Percentiles rank a stretch among this genome's conserved stretches.
phyloP scores from a whole-genome alignment of 1,140 invertebrate genomes.

The Dinoponera quadriceps region DNA sequence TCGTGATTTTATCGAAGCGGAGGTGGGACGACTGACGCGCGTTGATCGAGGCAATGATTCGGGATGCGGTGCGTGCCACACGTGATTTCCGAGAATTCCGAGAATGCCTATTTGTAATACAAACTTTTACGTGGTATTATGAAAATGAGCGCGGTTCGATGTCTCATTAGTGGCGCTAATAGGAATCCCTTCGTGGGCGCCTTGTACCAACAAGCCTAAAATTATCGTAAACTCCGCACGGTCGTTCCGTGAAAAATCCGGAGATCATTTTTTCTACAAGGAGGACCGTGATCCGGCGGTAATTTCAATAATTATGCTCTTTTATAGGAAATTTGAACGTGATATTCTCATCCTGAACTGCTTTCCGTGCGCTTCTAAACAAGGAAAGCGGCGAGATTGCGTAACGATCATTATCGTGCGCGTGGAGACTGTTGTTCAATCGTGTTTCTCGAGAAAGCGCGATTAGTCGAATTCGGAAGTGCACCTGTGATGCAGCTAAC shows the following conservation, averaged over 20 bases:
- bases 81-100: slow-evolving; percentile 55
- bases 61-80: slow-evolving; percentile 25
- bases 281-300: slow-evolving; percentile 59
- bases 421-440: slow-evolving; percentile 6
- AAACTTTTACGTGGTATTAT: slow-evolving; percentile 66
- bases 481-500: slow-evolving; percentile 59
- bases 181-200: slow-evolving; percentile 52
- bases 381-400: slow-evolving; percentile 22
- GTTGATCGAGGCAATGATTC: slow-evolving; percentile 17
- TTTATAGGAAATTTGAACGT: slow-evolving; percentile 72
- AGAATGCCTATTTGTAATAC: slow-evolving; percentile 60
- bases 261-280: slow-evolving; percentile 60
- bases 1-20: slow-evolving; percentile 36
- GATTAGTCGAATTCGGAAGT: slow-evolving; percentile 32
- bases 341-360: slow-evolving; percentile 56
- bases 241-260: slow-evolving; percentile 54
- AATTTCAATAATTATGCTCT: slow-evolving; percentile 80
- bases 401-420: slow-evolving; percentile 31
- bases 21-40: slow-evolving; percentile 28
- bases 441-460: background rate
- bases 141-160: slow-evolving; percentile 61
- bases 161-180: slow-evolving; percentile 69
- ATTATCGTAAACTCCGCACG: slow-evolving; percentile 68
- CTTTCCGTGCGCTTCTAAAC: slow-evolving; percentile 39
- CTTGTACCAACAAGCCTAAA: slow-evolving; percentile 62